Evolutionary conservation across 2,113 vertebrate species (phyloP), one percentile per base, ranked within the genome.

Genomic region (Hystrix brachyura): DNA sequence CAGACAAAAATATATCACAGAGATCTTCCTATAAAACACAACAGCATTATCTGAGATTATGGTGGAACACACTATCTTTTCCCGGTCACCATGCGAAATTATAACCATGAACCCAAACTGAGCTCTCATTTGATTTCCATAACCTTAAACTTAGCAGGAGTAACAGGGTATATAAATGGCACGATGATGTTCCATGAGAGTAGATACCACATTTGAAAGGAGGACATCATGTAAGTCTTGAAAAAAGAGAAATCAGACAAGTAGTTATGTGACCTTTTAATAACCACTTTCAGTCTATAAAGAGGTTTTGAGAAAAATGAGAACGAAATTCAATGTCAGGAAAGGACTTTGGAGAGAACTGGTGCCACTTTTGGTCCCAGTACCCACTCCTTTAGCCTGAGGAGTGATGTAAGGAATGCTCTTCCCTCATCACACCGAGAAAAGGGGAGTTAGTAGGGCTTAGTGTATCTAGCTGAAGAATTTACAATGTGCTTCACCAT

Each of bases 1-100:
- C 11, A 86, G 18, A 48, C 87, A 80, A 78, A 93, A 90, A 55
- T 79, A 65, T 57, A 62, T 38, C n/a, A 88, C 32, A 43, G 12
- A 1, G 1, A 38, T 62, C 38, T 85, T 91, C 7, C 71, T 94
- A 51, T 25, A 43, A 90, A 57, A 91, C 25, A n/a, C 29, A 6
- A 25, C 23, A 86, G 10, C 4, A 48, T 64, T 79, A 86, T 83
- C n/a, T 91, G 67, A 13, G 25, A 74, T 83, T 65, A n/a, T 62
- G 10, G 74, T 92, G 32, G 14, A 46, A 3, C 46, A 43, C 3
- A 71, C 3, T 67, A 1, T 64, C 15, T 94, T 89, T 83, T 79
- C 38, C 62, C 91, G 46, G 25, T 83, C 71, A 95, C 12, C 0
- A 1, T 51, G 25, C 53, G 46, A 46, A 91, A 60, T 67, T 65